Evolutionary conservation across 1,140 invertebrate genomes (phyloP).

Genomic region (Hylyphantes graminicola): DNA sequence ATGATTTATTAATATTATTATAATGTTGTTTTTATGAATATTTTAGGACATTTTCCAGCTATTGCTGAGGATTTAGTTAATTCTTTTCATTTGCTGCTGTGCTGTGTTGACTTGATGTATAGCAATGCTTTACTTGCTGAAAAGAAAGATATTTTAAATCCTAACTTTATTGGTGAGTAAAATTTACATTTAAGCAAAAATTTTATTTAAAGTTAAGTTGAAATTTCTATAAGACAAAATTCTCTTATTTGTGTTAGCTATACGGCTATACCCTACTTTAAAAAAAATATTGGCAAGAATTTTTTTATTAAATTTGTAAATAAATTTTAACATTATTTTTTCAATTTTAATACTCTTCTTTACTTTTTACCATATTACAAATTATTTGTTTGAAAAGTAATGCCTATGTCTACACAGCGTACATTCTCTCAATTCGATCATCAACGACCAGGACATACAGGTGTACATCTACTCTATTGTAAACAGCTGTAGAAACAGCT

Average conservation of each 20-base stretch:
- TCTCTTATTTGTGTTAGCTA: too few relatives aligned
- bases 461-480: too few relatives aligned
- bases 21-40: slow-evolving; percentile 28
- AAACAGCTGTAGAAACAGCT: too few relatives aligned
- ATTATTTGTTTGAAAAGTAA: too few relatives aligned
- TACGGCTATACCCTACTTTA: not conserved
- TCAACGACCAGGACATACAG: too few relatives aligned
- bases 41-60: slow-evolving; percentile 71
- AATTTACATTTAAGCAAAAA: not conserved
- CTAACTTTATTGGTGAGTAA: slow-evolving; percentile 79
- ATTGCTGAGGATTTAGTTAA: slow-evolving; percentile 93
- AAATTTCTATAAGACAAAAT: too few relatives aligned
- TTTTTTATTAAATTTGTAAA: not conserved
- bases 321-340: not conserved
- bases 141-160: slow-evolving; percentile 86
- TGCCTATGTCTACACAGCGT: too few relatives aligned
- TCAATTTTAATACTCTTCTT: not conserved
- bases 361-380: too few relatives aligned
- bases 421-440: too few relatives aligned
- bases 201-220: too few relatives aligned
- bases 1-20: not conserved
- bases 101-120: slow-evolving; percentile 91
- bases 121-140: slow-evolving; percentile 84
- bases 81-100: slow-evolving; percentile 90
- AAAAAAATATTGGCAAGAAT: not conserved